Evolutionary conservation across 2,888 invertebrate genomes (phyloP).

Genomic region (Thera britannica): DNA sequence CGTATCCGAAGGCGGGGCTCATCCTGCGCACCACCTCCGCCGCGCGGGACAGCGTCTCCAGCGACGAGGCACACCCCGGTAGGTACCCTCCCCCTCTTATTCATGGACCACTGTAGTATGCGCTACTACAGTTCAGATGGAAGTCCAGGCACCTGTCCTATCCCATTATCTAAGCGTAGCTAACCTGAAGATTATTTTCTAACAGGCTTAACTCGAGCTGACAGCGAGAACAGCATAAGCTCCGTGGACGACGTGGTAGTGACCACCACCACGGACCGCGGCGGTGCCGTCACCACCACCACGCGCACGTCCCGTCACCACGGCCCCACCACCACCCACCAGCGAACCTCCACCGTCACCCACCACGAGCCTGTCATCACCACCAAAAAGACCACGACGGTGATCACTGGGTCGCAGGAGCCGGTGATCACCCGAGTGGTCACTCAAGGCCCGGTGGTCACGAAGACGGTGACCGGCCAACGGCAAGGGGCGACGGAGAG

Average conservation of each 20-base stretch:
- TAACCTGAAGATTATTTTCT: neutral
- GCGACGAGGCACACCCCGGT: constrained; percentile 73
- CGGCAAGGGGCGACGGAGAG: constrained; percentile 53
- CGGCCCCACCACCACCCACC: constrained; percentile 42
- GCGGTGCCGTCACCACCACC: constrained; percentile 56
- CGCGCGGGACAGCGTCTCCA: constrained; percentile 81
- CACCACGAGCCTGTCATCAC: constrained; percentile 42
- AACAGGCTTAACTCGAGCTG: constrained; percentile 66
- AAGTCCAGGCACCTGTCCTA: too few species aligned
- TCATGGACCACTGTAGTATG: neutral
- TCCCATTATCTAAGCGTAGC: too few species aligned
- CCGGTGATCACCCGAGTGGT: constrained; percentile 28
- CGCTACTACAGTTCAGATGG: too few species aligned
- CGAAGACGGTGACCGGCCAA: constrained; percentile 38
- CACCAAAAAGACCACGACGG: constrained; percentile 36
- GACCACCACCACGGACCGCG: constrained; percentile 56
- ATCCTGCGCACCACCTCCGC: constrained; percentile 87
- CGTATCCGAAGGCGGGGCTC: constrained; percentile 90
- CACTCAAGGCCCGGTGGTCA: constrained; percentile 32
- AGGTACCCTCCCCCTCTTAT: neutral
- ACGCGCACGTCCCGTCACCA: constrained; percentile 50
- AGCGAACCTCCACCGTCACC: constrained; percentile 36
- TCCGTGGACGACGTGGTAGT: constrained; percentile 67
- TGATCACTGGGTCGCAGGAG: constrained; percentile 30
- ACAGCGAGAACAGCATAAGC: constrained; percentile 74